phyloP scores from a whole-genome alignment of 37 sponge, comb jelly and placozoan genomes.

The Amphimedon queenslandica region DNA sequence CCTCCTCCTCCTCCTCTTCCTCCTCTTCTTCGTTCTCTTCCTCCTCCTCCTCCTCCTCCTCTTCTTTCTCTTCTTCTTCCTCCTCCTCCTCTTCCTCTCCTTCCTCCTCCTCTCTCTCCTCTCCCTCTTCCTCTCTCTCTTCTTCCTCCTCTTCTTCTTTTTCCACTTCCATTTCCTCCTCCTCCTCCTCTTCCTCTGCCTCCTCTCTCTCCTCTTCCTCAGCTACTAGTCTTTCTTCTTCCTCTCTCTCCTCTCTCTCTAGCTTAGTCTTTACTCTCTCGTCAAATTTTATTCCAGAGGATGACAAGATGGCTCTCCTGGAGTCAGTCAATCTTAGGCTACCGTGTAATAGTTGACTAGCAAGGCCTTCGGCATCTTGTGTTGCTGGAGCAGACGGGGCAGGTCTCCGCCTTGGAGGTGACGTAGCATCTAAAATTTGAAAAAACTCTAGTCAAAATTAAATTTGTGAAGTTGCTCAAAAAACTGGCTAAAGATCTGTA shows the following conservation, averaged over 20 bases:
- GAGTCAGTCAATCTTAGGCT: constrained; percentile 48
- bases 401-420: constrained; percentile 10
- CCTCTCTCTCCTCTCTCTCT: background rate
- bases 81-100: background rate
- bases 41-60: background rate
- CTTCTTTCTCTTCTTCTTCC: constrained; percentile 1
- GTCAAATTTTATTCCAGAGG: constrained; percentile 55
- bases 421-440: no score
- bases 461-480: background rate
- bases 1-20: background rate
- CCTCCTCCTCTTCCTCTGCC: background rate
- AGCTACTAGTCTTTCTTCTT: background rate
- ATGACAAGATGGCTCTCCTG: constrained; percentile 57
- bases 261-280: constrained; percentile 24
- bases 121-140: constrained; percentile 9
- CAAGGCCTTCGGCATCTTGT: constrained; percentile 49
- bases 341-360: constrained; percentile 62
- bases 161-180: background rate
- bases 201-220: constrained; percentile 7
- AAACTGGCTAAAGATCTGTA: no score
- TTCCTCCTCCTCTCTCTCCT: background rate
- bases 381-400: constrained; percentile 13
- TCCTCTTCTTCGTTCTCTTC: background rate
- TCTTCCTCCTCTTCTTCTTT: constrained; percentile 4
- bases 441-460: no score